phyloP scores from a whole-genome alignment of 2,797 vertebrate genomes.

The Onychomys arenicola region DNA sequence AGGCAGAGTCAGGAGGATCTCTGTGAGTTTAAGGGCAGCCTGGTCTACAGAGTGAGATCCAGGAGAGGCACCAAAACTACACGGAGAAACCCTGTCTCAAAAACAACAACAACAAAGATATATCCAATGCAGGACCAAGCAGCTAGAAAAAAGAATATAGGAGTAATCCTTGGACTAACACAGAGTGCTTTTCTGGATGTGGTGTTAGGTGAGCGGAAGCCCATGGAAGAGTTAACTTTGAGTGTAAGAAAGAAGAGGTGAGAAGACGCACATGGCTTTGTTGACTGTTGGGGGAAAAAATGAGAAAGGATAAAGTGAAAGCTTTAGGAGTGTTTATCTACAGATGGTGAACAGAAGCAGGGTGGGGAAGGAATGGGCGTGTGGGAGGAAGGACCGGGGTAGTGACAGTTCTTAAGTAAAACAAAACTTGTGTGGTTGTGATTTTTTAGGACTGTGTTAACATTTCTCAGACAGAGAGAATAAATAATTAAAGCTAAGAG shows the following conservation, averaged over 20 bases:
- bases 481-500: conserved; percentile 7
- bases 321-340: neutral
- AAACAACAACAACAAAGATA: no score
- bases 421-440: neutral
- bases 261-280: neutral
- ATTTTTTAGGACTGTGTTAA: conserved; percentile 7
- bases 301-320: neutral
- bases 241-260: neutral
- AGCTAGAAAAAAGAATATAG: neutral
- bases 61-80: no score
- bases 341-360: neutral
- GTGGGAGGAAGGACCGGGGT: neutral
- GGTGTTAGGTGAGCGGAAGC: neutral
- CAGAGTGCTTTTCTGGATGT: neutral
- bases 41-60: no score
- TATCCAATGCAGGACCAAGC: neutral
- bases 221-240: neutral
- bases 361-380: neutral
- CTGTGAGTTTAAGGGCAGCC: no score
- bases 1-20: no score
- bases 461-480: neutral
- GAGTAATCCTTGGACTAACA: neutral
- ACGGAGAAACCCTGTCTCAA: no score
- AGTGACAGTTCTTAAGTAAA: neutral
- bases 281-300: neutral